A percentile compares a stretch with the other conserved stretches of the same genome.
Evolutionary conservation across 2,113 vertebrate species (phyloP).

Genomic region (Azemiops feae): DNA sequence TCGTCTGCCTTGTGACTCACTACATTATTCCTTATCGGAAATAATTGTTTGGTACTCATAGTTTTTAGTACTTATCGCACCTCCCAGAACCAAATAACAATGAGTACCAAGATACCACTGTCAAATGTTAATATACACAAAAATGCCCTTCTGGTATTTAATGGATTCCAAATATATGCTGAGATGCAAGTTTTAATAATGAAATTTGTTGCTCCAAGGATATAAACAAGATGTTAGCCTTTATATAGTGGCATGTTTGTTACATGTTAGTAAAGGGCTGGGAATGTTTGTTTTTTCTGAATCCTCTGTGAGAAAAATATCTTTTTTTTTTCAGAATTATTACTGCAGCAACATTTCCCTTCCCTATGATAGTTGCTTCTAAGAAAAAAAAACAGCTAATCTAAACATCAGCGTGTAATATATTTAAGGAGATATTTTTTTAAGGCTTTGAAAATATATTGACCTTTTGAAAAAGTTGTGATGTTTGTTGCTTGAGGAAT

Average conservation of each 20-base stretch:
- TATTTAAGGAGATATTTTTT: background rate
- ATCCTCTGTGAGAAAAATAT: background rate
- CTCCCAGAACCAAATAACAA: no score
- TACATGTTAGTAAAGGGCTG: background rate
- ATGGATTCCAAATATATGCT: background rate
- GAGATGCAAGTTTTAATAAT: background rate
- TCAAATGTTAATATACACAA: no score
- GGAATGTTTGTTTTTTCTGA: background rate
- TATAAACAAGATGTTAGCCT: background rate
- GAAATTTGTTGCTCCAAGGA: background rate
- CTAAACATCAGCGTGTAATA: background rate
- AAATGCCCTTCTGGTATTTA: background rate
- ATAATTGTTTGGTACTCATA: no score
- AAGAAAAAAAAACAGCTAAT: background rate
- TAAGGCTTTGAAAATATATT: background rate
- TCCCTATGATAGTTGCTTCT: background rate
- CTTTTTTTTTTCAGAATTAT: background rate
- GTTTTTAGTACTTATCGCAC: no score
- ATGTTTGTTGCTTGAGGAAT: constrained; percentile 16
- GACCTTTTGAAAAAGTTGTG: constrained; percentile 23
- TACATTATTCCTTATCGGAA: no score
- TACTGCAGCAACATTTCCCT: background rate
- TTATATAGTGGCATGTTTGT: background rate
- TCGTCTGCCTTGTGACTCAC: no score
- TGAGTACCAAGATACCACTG: no score